Base-by-base conservation (phyloP, 2,888 invertebrate species). In the Lycocerus yunnanus region DNA sequence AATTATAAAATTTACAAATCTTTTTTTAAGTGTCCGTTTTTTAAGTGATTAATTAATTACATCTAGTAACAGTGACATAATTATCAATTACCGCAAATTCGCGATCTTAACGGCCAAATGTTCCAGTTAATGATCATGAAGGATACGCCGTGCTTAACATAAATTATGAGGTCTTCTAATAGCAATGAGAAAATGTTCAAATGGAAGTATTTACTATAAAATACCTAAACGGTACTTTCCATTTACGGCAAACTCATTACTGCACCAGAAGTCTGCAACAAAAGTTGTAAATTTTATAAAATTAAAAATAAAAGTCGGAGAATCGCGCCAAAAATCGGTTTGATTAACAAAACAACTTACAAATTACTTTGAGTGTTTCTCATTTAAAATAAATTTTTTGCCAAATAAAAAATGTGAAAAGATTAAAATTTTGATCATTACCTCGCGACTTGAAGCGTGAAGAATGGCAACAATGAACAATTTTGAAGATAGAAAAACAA, bases 161-260 rank as follows among this genome's bases (percentile, higher is more conserved):
- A 71, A 71, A 15, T 70, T 66, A 71, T 58, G 63, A 65, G 21
- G 58, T 66, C 66, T 71, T 71, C 66, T 58, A 58, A n/a, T 59
- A 60, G 66, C 21, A 63, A 18, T 60, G 66, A 66, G 66, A 71
- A 27, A 27, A 58, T 59, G 66, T 66, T 66, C 21, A 63, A 20
- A 58, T n/a, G 20, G 20, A 59, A 59, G 68, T 21, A 68, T 58
- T 59, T 68, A 20, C 20, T 60, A 68, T 59, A 68, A 60, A 21
- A 59, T 68, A 60, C 20, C 15, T 18, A 68, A 60, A 43, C 43
- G 43, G 43, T 43, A n/a, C n/a, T 43, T 63, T n/a, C n/a, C 18
- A n/a, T 18, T 18, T 4, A 15, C 8, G 18, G 11, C 10, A 18
- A 63, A 63, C 8, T n/a, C n/a, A 43, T 43, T 43, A 43, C 13